Evolutionary conservation across 1,140 invertebrate genomes (phyloP).

Genomic region (Diprion similis): DNA sequence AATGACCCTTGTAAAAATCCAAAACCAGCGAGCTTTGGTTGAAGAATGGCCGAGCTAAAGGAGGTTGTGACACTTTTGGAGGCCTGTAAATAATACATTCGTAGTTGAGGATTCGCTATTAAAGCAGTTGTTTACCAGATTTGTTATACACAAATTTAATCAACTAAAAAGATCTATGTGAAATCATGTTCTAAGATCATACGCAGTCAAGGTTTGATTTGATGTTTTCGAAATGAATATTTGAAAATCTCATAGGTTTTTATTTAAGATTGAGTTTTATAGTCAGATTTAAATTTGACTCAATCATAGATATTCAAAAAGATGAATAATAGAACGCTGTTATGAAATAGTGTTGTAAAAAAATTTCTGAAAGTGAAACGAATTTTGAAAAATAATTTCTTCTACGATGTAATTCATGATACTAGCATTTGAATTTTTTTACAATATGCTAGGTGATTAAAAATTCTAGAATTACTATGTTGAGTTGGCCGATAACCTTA

Average conservation of each 20-base stretch:
- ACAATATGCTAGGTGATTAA: neutral
- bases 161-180: slow-evolving; percentile 5
- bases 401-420: too few relatives aligned
- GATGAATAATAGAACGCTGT: too few relatives aligned
- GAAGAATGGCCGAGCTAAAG: slow-evolving; percentile 74
- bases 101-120: slow-evolving; percentile 4
- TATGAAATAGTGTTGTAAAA: too few relatives aligned
- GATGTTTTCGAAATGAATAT: too few relatives aligned
- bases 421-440: too few relatives aligned
- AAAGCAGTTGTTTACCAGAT: neutral
- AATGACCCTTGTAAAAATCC: slow-evolving; percentile 78
- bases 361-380: too few relatives aligned
- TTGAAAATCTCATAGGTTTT: too few relatives aligned
- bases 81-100: slow-evolving; percentile 63
- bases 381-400: too few relatives aligned
- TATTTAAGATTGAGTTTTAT: too few relatives aligned
- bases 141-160: neutral
- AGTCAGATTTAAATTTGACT: too few relatives aligned
- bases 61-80: slow-evolving; percentile 71
- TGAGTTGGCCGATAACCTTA: slow-evolving; percentile 21
- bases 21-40: slow-evolving; percentile 68
- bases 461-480: slow-evolving; percentile 16
- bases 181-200: neutral
- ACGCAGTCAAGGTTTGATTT: neutral
- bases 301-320: too few relatives aligned